phyloP scores from a whole-genome alignment of 2,888 invertebrate species.

The Epirrhoe alternata region DNA sequence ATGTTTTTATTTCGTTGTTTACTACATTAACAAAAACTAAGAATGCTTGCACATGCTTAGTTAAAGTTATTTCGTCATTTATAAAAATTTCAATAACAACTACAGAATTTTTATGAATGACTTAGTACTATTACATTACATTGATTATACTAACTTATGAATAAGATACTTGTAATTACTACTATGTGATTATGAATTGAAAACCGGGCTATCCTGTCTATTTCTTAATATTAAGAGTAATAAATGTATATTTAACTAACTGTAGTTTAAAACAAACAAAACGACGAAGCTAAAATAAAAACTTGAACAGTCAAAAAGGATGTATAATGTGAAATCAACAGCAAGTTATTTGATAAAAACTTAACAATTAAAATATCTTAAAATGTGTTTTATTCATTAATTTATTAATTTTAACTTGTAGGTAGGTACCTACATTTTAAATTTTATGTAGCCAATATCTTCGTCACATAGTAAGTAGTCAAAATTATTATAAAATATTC shows the following conservation, averaged over 20 bases:
- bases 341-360: slow-evolving; percentile 78
- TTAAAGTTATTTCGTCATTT: slow-evolving; percentile 63
- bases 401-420: slow-evolving; percentile 18
- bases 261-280: slow-evolving; percentile 73
- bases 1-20: slow-evolving; percentile 79
- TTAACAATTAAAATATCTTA: slow-evolving; percentile 66
- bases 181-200: slow-evolving; percentile 78
- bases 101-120: slow-evolving; percentile 50
- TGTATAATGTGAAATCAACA: slow-evolving; percentile 80
- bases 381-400: slow-evolving; percentile 41
- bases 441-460: too few species aligned
- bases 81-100: slow-evolving; percentile 49
- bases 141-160: slow-evolving; percentile 79
- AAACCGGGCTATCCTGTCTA: slow-evolving; percentile 86
- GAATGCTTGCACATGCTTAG: slow-evolving; percentile 48
- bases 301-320: slow-evolving; percentile 81
- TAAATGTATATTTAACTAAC: slow-evolving; percentile 82
- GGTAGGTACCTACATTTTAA: too few species aligned
- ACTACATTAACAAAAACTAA: slow-evolving; percentile 72
- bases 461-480: too few species aligned
- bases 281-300: slow-evolving; percentile 69
- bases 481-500: too few species aligned
- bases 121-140: slow-evolving; percentile 76
- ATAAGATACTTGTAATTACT: slow-evolving; percentile 70
- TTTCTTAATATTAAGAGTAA: slow-evolving; percentile 74